phyloP scores from a whole-genome alignment of 1,140 invertebrate genomes.

The Branchinecta lindahli region DNA sequence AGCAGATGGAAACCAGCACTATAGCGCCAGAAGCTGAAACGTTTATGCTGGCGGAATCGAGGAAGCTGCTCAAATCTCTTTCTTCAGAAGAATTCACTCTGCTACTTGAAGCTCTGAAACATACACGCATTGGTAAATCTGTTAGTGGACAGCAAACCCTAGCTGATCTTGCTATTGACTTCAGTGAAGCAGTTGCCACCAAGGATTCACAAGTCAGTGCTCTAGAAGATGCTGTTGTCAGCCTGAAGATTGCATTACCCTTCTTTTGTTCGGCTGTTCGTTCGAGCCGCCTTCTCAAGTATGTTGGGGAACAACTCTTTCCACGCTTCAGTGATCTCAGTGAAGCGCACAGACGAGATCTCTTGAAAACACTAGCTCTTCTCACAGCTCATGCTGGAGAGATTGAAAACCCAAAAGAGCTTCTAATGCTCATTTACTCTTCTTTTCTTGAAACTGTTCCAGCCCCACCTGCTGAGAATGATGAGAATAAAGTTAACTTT shows the following conservation, averaged over 20 bases:
- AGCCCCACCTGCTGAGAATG: conserved; percentile 11
- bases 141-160: conserved; percentile 68
- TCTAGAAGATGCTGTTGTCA: conserved; percentile 53
- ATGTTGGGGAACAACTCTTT: not conserved
- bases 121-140: conserved; percentile 60
- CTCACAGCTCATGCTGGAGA: not conserved
- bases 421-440: conserved; percentile 5
- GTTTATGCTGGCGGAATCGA: conserved; percentile 16
- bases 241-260: conserved; percentile 36
- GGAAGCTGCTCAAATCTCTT: conserved; percentile 47
- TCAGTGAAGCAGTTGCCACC: conserved; percentile 27
- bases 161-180: conserved; percentile 45
- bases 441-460: conserved; percentile 18
- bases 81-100: conserved; percentile 80
- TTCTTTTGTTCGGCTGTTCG: conserved; percentile 18
- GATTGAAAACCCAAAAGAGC: conserved; percentile 15
- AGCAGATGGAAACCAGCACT: too few species aligned
- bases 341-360: not conserved
- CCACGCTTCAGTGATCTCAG: not conserved
- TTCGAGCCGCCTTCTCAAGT: conserved; percentile 12
- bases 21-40: conserved; percentile 1
- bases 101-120: conserved; percentile 66
- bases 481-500: conserved; percentile 32
- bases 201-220: conserved; percentile 57
- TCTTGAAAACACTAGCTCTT: not conserved